Percentiles rank a stretch among this genome's conserved stretches.
These are phyloP conservation scores for Siniperca chuatsi DNA, from an alignment of 2,113 vertebrate species.

Conservation along the genomic window DNA sequence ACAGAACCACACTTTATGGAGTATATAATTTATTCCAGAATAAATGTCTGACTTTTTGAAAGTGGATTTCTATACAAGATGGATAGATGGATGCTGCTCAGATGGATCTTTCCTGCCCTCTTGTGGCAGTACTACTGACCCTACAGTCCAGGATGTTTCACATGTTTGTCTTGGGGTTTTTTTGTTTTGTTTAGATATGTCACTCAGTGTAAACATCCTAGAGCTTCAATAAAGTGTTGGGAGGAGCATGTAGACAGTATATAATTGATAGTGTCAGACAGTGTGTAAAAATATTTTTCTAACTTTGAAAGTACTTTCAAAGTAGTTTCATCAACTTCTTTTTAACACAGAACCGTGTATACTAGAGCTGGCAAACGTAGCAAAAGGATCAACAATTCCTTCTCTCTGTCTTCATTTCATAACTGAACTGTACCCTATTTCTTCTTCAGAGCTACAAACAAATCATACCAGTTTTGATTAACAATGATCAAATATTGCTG, in stretches of 20 bases:
- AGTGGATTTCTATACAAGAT: background rate
- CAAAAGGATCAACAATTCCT: no score
- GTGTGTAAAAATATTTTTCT: background rate
- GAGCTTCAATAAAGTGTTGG: background rate
- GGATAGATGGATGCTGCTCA: background rate
- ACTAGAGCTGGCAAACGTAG: no score
- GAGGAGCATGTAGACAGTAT: background rate
- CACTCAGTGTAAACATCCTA: background rate
- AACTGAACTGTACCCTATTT: no score
- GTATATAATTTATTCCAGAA: no score
- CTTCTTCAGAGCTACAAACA: no score
- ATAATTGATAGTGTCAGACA: background rate
- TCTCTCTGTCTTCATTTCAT: no score
- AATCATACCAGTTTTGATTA: no score
- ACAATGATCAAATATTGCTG: no score
- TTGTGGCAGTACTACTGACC: background rate
- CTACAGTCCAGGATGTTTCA: background rate
- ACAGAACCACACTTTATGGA: no score
- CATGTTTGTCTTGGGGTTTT: background rate
- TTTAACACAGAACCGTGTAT: no score
- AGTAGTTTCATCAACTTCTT: background rate
- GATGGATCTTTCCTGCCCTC: conserved; percentile 24
- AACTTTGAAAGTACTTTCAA: background rate
- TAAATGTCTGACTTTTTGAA: no score
- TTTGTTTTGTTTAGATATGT: background rate